A percentile compares a stretch with the other conserved stretches of the same genome.
Evolutionary conservation across 2,888 invertebrate species (phyloP).

Genomic region (Drosophila borborema): DNA sequence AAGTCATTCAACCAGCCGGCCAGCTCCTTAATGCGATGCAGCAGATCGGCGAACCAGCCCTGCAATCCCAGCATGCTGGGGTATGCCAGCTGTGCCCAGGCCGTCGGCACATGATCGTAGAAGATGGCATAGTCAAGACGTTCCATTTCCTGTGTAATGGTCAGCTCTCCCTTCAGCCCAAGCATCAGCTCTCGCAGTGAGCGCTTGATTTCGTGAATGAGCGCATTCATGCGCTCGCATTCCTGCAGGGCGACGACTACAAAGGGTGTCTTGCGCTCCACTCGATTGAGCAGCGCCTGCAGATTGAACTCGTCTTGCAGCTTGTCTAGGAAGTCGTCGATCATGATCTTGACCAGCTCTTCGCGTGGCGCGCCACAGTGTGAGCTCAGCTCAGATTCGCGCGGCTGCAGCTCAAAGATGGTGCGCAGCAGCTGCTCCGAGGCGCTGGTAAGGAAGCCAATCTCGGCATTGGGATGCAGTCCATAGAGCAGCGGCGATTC

Average conservation of each 20-base stretch:
- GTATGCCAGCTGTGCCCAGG: conserved; percentile 95
- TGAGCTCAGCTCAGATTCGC: conserved; percentile 87
- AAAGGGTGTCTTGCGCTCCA: conserved; percentile 96
- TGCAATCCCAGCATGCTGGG: conserved; percentile 94
- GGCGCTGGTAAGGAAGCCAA: conserved; percentile 94
- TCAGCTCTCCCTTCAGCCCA: conserved; percentile 96
- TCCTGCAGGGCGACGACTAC: conserved; percentile 97
- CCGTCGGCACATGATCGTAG: conserved; percentile 93
- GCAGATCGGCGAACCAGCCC: conserved; percentile 95
- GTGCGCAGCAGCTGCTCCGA: conserved; percentile 94
- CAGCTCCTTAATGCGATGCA: conserved; percentile 91
- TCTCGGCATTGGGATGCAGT: conserved; percentile 97
- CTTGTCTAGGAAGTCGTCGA: conserved; percentile 96
- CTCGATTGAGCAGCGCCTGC: conserved; percentile 92
- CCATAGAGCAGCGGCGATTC: conserved; percentile 97
- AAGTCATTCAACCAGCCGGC: conserved; percentile 94
- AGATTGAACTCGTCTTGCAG: conserved; percentile 96
- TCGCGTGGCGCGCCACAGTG: conserved; percentile 90
- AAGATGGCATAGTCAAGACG: conserved; percentile 93
- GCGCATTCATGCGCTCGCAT: conserved; percentile 96
- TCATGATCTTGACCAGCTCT: conserved; percentile 89
- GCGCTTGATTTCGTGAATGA: conserved; percentile 92
- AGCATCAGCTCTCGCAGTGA: conserved; percentile 94
- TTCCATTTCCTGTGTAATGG: conserved; percentile 98
- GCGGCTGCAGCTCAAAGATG: conserved; percentile 95